phyloP scores from a whole-genome alignment of 2,888 invertebrate species.

The Amphiduros pacificus region DNA sequence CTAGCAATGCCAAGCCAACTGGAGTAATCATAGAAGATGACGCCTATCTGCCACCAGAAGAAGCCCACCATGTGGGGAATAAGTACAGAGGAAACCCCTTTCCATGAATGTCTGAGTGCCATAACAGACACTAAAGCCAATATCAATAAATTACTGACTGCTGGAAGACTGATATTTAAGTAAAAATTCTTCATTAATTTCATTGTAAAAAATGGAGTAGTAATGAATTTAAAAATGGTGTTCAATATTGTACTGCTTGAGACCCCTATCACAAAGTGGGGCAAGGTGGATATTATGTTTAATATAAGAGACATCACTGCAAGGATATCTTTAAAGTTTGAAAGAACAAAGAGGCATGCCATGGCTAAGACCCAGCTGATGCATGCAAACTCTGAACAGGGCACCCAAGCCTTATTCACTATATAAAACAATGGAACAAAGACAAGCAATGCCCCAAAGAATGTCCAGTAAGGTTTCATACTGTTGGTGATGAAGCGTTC shows the following conservation, averaged over 20 bases:
- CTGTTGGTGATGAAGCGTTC: constrained; percentile 6
- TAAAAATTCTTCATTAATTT: constrained; percentile 1
- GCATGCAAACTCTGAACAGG: constrained; percentile 13
- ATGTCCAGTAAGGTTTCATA: constrained; percentile 8
- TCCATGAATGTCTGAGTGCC: constrained; percentile 5
- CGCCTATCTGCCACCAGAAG: constrained; percentile 14
- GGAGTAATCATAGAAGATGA: constrained; percentile 10
- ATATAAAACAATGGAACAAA: constrained; percentile 13
- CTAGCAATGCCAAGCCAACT: constrained; percentile 16
- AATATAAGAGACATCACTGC: neutral
- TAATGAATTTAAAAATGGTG: neutral
- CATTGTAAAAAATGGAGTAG: neutral
- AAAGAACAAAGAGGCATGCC: neutral
- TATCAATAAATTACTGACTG: constrained; percentile 3
- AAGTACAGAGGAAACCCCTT: neutral
- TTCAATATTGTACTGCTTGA: neutral
- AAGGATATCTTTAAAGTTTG: constrained; percentile 6
- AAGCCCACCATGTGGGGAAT: constrained; percentile 15
- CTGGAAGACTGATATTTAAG: constrained; percentile 11
- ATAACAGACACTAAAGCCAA: constrained; percentile 7
- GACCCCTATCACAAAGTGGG: constrained; percentile 8
- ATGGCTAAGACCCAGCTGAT: neutral
- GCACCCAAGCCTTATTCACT: constrained; percentile 14
- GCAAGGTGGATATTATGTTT: constrained; percentile 8
- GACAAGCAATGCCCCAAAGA: constrained; percentile 3